Base-by-base conservation (phyloP, 2,888 invertebrate genomes). In the Halictus ligatus region DNA sequence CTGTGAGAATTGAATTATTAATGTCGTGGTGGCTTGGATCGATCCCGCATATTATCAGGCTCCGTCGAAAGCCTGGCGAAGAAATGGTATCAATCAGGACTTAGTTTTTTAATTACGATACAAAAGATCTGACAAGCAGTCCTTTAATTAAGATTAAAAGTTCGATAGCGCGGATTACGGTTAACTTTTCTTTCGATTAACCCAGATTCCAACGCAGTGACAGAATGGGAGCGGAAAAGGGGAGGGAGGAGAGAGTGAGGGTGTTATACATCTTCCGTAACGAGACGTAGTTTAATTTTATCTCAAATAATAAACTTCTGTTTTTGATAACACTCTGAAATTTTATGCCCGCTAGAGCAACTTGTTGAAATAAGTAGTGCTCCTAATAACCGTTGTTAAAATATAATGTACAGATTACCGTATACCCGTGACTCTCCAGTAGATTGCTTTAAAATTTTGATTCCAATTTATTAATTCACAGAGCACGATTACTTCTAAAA, bases 101-200 rank as follows among this genome's bases (percentile, higher is more conserved):
- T 75, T 58, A 64, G 21, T 48, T 85, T 83, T 86, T 82, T 80
- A 77, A 86, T 86, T 86, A 79, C 73, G 79, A 86, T 77, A 86
- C 77, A 82, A 86, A 80, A 82, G 75, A 86, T 85, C 85, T 58
- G 82, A 77, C 86, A 79, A 81, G 86, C 82, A 25, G 69, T 35
- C 13, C 25, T 83, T 86, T 87, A 87, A 87, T 87, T 87, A 87
- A 87, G 87, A 87, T 83, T 84, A 77, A 84, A 88, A 84, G 83
- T 73, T 76, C 77, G 86, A 85, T 85, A 84, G 46, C 40, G 35
- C 79, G 76, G 71, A 75, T 81, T 74, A 80, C 75, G 84, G 88
- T 86, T 87, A 85, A 91, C 85, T 88, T 84, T 81, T 84, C 85
- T 87, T 81, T 83, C 85, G 84, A 88, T 89, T 91, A 91, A 91